These are phyloP conservation scores for Cephus rjabovi DNA, from an alignment of 2,888 invertebrate genomes.

Conservation along the genomic window DNA sequence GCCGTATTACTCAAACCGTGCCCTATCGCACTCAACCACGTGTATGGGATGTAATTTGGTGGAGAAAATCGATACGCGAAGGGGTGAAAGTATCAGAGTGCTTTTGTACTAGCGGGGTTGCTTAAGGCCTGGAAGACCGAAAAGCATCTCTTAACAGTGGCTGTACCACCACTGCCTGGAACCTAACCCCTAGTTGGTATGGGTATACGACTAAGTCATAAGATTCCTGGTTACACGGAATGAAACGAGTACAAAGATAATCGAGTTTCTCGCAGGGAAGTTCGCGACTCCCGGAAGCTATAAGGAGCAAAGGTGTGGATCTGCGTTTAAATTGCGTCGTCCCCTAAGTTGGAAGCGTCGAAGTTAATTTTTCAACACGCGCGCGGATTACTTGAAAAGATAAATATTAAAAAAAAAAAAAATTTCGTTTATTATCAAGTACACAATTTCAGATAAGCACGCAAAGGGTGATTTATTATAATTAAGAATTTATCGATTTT, in stretches of 20 bases:
- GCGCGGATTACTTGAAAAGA: no score
- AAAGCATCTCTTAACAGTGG: background rate
- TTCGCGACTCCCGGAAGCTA: conserved; percentile 14
- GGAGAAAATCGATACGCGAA: background rate
- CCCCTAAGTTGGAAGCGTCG: background rate
- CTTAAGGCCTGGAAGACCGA: background rate
- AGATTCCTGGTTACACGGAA: background rate
- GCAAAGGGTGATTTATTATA: background rate
- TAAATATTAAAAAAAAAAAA: no score
- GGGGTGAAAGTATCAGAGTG: background rate
- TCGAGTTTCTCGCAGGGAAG: conserved; percentile 31
- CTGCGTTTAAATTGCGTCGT: conserved; percentile 26
- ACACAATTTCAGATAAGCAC: background rate
- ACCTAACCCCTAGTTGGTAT: background rate
- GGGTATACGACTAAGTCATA: background rate
- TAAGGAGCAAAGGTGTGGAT: conserved; percentile 30
- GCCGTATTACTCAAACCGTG: background rate
- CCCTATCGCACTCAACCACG: background rate
- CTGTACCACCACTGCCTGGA: background rate
- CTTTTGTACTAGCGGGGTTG: background rate
- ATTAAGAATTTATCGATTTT: background rate
- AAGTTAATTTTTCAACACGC: background rate
- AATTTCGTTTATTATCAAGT: no score
- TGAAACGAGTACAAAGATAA: conserved; percentile 30
- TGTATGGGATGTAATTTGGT: background rate